These are phyloP conservation scores for Drosophila longiperda DNA, from an alignment of 2,888 invertebrate genomes.

Conservation along the genomic window DNA sequence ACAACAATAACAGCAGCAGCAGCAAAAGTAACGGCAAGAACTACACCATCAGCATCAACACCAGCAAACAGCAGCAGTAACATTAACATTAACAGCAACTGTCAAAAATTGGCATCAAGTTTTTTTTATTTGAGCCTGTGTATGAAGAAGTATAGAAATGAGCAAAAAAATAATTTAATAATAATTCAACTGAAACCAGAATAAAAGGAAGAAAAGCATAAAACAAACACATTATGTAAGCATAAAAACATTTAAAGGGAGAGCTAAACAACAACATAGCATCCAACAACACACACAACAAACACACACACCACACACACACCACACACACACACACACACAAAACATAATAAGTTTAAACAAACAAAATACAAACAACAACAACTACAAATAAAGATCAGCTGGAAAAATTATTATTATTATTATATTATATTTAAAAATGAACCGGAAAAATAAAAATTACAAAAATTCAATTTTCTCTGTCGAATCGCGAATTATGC, in stretches of 20 bases:
- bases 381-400: slow-evolving; percentile 71
- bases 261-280: slow-evolving; percentile 77
- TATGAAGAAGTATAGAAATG: slow-evolving; percentile 48
- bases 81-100: slow-evolving; percentile 14
- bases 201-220: slow-evolving; percentile 24
- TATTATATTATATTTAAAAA: slow-evolving; percentile 78
- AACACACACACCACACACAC: slow-evolving; percentile 24
- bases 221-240: slow-evolving; percentile 62
- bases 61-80: neutral
- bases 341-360: slow-evolving; percentile 77
- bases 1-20: slow-evolving; percentile 36
- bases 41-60: neutral
- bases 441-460: slow-evolving; percentile 78
- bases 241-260: slow-evolving; percentile 78
- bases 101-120: slow-evolving; percentile 49
- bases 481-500: slow-evolving; percentile 46
- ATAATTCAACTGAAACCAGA: slow-evolving; percentile 69
- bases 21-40: slow-evolving; percentile 36
- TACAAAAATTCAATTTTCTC: slow-evolving; percentile 72
- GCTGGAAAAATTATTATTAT: slow-evolving; percentile 80
- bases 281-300: slow-evolving; percentile 48
- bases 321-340: slow-evolving; percentile 22
- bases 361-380: slow-evolving; percentile 48
- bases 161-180: slow-evolving; percentile 75
- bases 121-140: slow-evolving; percentile 45